Evolutionary conservation across 2,797 vertebrate species (phyloP).

Genomic region (Trichosurus vulpecula): DNA sequence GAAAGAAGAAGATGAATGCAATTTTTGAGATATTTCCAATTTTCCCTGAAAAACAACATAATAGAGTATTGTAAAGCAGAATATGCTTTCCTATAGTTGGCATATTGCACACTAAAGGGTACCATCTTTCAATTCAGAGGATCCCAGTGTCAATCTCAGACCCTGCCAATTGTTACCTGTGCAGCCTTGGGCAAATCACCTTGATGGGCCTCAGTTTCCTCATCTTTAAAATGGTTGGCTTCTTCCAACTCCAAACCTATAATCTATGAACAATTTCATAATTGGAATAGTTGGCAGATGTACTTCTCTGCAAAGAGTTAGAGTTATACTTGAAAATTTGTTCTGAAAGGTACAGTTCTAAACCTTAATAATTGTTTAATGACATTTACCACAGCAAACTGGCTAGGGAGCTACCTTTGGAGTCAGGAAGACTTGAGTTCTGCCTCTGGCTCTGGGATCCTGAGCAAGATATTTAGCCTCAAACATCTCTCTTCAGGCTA

Average conservation of each 20-base stretch:
- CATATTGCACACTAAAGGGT: neutral
- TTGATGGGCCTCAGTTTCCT: neutral
- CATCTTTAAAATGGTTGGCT: neutral
- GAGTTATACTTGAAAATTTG: neutral
- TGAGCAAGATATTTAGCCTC: neutral
- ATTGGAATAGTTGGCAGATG: neutral
- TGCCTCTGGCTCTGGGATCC: neutral
- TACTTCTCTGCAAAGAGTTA: neutral
- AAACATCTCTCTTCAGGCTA: neutral
- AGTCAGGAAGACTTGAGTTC: neutral
- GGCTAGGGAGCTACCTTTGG: neutral
- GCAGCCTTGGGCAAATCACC: neutral
- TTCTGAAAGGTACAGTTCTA: neutral
- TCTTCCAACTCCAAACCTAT: neutral
- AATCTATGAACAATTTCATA: neutral
- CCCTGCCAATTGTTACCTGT: neutral
- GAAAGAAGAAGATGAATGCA: neutral
- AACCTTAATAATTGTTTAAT: neutral
- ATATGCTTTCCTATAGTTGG: neutral
- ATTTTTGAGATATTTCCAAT: neutral
- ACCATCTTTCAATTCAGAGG: neutral
- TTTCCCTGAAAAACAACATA: neutral
- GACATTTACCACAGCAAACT: neutral
- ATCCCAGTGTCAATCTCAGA: neutral
- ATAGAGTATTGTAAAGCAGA: neutral